Conservation (phyloP, 2,888 invertebrate genomes). For the Tupiocoris notatus region DNA sequence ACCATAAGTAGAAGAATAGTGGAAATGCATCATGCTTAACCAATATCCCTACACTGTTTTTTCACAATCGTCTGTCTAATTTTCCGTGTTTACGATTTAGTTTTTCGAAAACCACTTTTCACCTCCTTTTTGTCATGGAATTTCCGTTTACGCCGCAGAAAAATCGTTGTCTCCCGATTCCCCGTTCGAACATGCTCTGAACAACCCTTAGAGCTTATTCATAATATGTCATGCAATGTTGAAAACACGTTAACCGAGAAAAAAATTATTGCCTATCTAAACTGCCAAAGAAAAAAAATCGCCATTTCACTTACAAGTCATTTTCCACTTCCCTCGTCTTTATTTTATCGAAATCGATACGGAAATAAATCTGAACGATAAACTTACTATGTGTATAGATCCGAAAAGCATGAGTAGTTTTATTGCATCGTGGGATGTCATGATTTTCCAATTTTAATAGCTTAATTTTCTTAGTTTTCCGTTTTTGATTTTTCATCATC, state of each 20-base stretch:
- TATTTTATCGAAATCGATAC: background rate
- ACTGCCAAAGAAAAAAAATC: conserved; percentile 2
- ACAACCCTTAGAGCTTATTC: too few species aligned
- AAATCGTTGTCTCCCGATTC: too few species aligned
- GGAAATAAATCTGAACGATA: conserved; percentile 9
- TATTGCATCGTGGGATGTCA: conserved; percentile 33
- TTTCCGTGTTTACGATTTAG: too few species aligned
- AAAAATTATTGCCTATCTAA: too few species aligned
- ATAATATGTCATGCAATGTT: too few species aligned
- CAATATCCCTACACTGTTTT: background rate
- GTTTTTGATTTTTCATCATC: background rate
- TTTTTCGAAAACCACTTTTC: background rate
- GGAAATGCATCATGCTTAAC: conserved; percentile 2
- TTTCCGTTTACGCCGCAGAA: background rate
- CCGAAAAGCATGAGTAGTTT: conserved; percentile 29
- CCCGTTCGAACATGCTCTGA: too few species aligned
- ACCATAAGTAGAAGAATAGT: background rate
- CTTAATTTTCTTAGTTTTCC: background rate
- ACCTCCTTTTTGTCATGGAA: background rate
- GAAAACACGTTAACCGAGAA: too few species aligned
- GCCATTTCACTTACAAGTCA: conserved; percentile 6
- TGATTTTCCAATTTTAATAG: background rate
- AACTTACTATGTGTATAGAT: conserved; percentile 17
- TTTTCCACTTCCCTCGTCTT: background rate
- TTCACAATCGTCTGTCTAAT: too few species aligned